These are phyloP conservation scores for Eristalis arbustorum DNA, from an alignment of 2,888 invertebrate genomes.

Conservation along the genomic window DNA sequence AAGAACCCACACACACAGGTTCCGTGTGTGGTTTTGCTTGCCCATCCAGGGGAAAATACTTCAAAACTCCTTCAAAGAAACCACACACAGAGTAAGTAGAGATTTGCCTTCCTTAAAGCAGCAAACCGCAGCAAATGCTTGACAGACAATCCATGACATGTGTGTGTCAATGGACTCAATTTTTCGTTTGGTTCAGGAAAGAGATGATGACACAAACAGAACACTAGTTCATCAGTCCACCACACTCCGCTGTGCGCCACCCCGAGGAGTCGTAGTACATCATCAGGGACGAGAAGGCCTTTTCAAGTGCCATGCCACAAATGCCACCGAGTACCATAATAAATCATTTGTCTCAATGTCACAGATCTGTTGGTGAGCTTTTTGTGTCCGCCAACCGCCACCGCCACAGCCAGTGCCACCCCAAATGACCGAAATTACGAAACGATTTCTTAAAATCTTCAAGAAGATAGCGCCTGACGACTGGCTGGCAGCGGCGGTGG, in stretches of 20 bases:
- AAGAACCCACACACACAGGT: constrained; percentile 7
- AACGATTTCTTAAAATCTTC: constrained; percentile 57
- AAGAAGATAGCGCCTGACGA: constrained; percentile 14
- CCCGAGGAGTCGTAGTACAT: constrained; percentile 31
- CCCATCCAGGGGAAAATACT: constrained; percentile 2
- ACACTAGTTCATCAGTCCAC: constrained; percentile 50
- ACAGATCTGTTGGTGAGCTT: constrained; percentile 63
- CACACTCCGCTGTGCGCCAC: neutral
- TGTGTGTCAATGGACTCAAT: constrained; percentile 55
- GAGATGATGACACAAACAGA: constrained; percentile 64
- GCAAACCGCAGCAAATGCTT: constrained; percentile 53
- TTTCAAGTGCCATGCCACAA: constrained; percentile 52
- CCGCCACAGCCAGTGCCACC: constrained; percentile 23
- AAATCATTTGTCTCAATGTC: constrained; percentile 70
- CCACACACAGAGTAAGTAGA: constrained; percentile 48
- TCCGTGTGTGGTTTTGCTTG: neutral
- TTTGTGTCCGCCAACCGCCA: constrained; percentile 37
- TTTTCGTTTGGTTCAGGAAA: constrained; percentile 35
- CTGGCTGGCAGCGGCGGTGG: constrained; percentile 9
- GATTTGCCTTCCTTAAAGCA: constrained; percentile 53
- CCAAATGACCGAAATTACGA: constrained; percentile 58
- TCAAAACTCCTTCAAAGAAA: constrained; percentile 54
- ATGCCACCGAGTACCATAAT: constrained; percentile 64
- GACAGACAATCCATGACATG: constrained; percentile 51
- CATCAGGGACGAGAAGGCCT: constrained; percentile 46